These are phyloP conservation scores for Malacoctenus gilli DNA, from an alignment of 2,797 vertebrate species.

Conservation along the genomic window DNA sequence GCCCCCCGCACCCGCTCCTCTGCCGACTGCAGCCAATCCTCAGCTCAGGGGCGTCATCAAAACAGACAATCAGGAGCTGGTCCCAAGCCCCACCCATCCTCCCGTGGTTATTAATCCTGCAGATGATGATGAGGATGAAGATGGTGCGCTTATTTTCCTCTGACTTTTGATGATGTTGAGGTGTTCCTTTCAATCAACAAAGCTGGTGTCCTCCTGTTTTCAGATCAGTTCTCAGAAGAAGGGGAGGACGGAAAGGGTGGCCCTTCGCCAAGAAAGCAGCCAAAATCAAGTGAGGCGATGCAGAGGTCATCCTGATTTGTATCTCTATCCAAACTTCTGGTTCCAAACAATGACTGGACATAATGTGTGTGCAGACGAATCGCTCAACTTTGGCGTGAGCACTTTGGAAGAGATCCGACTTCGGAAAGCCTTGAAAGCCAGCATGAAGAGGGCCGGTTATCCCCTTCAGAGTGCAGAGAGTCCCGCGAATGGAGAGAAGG, in stretches of 20 bases:
- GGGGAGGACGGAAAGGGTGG: conserved; percentile 86
- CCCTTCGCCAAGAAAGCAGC: conserved; percentile 80
- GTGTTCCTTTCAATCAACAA: too few relatives aligned
- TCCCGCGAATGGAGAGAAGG: conserved; percentile 81
- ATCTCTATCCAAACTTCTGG: not conserved
- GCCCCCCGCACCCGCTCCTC: conserved; percentile 76
- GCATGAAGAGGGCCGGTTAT: conserved; percentile 84
- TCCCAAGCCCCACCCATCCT: conserved; percentile 95
- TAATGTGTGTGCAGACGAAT: conserved; percentile 77
- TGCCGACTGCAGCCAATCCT: conserved; percentile 83
- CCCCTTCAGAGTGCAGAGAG: conserved; percentile 49
- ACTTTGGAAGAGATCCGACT: conserved; percentile 92
- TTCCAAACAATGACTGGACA: too few relatives aligned
- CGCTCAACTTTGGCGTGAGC: conserved; percentile 92
- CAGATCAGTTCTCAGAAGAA: conserved; percentile 96
- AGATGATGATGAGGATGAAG: conserved; percentile 96
- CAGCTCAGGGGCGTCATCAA: conserved; percentile 92
- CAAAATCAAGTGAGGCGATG: conserved; percentile 82
- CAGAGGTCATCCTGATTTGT: too few relatives aligned
- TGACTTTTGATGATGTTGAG: too few relatives aligned
- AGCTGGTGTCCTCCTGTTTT: conserved; percentile 31
- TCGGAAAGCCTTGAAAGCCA: conserved; percentile 88
- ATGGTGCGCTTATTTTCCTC: conserved; percentile 69
- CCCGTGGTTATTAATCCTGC: conserved; percentile 96
- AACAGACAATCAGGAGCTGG: conserved; percentile 90